phyloP scores from a whole-genome alignment of 2,797 vertebrate species.

The Acanthiza pusilla region DNA sequence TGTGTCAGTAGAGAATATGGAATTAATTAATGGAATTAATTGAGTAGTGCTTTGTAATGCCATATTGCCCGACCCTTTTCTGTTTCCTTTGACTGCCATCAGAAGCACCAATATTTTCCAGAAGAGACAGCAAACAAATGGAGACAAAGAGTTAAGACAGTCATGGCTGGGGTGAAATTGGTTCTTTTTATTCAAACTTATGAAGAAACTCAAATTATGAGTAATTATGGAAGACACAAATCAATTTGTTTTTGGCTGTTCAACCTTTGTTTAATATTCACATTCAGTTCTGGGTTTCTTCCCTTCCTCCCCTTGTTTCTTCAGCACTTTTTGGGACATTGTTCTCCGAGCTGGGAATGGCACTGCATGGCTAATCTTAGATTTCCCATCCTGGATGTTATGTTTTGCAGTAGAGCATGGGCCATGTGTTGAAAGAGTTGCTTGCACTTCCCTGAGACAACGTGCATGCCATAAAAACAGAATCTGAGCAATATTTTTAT shows the following conservation, averaged over 20 bases:
- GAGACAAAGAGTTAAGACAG: constrained; percentile 83
- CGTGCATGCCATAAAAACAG: constrained; percentile 23
- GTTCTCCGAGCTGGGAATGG: background rate
- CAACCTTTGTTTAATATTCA: constrained; percentile 48
- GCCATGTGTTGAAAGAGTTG: background rate
- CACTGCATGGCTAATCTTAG: constrained; percentile 69
- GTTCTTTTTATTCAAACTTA: constrained; percentile 75
- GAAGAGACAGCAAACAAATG: constrained; percentile 81
- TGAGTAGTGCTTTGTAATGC: constrained; percentile 34
- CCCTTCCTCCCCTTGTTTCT: background rate
- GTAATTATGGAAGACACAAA: constrained; percentile 52
- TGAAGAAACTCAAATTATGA: constrained; percentile 55
- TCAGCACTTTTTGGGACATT: background rate
- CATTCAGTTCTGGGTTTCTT: constrained; percentile 6
- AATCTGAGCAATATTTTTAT: background rate
- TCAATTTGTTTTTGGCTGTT: constrained; percentile 28
- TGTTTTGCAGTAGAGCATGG: constrained; percentile 17
- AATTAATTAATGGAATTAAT: background rate
- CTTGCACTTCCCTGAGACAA: constrained; percentile 8
- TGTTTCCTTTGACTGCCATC: constrained; percentile 68
- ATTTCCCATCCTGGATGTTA: background rate
- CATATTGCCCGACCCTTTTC: constrained; percentile 55
- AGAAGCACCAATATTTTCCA: constrained; percentile 75
- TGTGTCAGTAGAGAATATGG: background rate
- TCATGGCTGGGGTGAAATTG: constrained; percentile 85